These are phyloP conservation scores for Penaeus indicus DNA, from an alignment of 1,140 invertebrate species.

Conservation along the genomic window DNA sequence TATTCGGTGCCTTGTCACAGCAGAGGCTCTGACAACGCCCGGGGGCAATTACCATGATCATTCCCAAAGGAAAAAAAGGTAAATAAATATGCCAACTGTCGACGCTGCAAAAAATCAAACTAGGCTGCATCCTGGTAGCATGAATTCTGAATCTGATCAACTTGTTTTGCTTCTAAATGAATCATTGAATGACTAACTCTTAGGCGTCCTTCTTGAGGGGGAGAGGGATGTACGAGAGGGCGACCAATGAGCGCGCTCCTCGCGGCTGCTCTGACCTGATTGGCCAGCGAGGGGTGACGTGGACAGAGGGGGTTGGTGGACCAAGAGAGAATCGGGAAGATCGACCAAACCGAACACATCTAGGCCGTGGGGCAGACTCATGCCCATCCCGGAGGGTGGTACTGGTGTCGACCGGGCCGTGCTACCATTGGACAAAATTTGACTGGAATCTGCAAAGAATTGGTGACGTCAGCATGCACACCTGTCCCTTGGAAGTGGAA, in stretches of 20 bases:
- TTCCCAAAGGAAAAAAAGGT: too few relatives aligned
- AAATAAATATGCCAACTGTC: too few relatives aligned
- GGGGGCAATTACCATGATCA: too few relatives aligned
- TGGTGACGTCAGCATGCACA: slow-evolving; percentile 41
- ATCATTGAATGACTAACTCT: slow-evolving; percentile 53
- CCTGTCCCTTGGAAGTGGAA: not conserved
- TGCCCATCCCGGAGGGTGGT: slow-evolving; percentile 51
- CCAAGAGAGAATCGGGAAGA: slow-evolving; percentile 56
- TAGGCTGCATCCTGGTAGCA: slow-evolving; percentile 16
- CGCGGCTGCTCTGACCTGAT: slow-evolving; percentile 62
- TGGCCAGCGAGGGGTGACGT: slow-evolving; percentile 64
- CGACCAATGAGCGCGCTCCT: slow-evolving; percentile 51
- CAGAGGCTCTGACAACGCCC: too few relatives aligned
- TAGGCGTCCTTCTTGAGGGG: slow-evolving; percentile 46
- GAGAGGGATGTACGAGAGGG: slow-evolving; percentile 47
- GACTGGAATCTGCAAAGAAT: slow-evolving; percentile 67
- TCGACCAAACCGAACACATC: slow-evolving; percentile 61
- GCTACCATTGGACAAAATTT: slow-evolving; percentile 67
- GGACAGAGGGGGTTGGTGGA: slow-evolving; percentile 51
- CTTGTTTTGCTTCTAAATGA: not conserved
- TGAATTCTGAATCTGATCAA: slow-evolving; percentile 33
- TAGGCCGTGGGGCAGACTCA: slow-evolving; percentile 62
- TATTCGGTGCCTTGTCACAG: too few relatives aligned
- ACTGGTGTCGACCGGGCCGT: slow-evolving; percentile 66
- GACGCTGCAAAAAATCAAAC: too few relatives aligned